A percentile compares a stretch with the other conserved stretches of the same genome.
Conservation (phyloP, 2,113 vertebrate species). For the Heterochromis multidens region DNA sequence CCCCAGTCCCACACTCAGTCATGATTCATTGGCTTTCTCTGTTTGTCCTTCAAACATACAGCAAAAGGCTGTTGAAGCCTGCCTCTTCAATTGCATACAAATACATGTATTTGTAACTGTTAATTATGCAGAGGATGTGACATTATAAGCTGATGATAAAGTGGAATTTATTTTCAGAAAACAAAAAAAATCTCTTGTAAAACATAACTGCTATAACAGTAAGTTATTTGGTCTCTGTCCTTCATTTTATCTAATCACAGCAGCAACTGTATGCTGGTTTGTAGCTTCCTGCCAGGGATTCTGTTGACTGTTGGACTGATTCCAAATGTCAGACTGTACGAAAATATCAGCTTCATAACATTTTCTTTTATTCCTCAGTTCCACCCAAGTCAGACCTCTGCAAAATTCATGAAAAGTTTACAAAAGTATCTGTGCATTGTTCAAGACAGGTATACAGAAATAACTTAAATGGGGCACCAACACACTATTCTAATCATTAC, state of each 20-base stretch:
- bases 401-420: neutral
- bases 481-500: neutral
- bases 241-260: neutral
- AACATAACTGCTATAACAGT: neutral
- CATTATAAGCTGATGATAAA: neutral
- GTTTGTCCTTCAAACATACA: neutral
- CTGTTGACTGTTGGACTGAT: neutral
- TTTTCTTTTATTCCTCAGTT: neutral
- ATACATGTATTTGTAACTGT: neutral
- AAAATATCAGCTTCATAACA: neutral
- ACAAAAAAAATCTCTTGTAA: neutral
- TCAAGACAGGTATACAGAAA: neutral
- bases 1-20: neutral
- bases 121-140: neutral
- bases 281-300: neutral
- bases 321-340: neutral
- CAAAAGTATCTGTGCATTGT: neutral
- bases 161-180: neutral
- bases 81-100: neutral
- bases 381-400: neutral
- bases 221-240: neutral
- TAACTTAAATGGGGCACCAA: neutral
- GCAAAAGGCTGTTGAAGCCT: neutral
- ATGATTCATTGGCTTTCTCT: neutral
- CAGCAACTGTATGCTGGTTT: neutral